These are phyloP conservation scores for Pampusana beccarii DNA, from an alignment of 2,113 vertebrate genomes.

Conservation along the genomic window DNA sequence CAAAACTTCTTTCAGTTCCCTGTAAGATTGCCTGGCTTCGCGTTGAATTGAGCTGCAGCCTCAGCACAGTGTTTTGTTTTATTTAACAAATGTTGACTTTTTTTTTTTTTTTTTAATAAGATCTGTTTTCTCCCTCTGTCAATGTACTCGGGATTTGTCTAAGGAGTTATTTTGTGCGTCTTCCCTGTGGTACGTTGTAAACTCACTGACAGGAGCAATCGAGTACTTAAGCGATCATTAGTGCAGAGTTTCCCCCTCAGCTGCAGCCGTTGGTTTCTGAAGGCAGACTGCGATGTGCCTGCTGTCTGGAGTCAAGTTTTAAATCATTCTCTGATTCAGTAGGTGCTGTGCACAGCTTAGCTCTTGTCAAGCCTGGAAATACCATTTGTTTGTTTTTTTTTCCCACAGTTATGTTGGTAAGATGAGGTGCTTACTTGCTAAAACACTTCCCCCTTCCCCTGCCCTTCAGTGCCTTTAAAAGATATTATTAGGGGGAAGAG, in stretches of 20 bases:
- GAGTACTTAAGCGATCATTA: not conserved
- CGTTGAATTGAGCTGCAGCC: not conserved
- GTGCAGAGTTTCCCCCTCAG: not conserved
- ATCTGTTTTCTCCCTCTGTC: not conserved
- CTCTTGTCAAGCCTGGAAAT: not conserved
- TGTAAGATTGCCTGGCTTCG: not conserved
- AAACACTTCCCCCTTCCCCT: not conserved
- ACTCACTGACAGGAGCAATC: not conserved
- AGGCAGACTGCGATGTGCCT: not conserved
- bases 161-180: not conserved
- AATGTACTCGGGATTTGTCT: not conserved
- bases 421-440: not conserved
- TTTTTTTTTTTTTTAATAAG: not conserved
- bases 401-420: not conserved
- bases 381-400: fast-evolving
- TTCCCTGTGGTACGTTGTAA: not conserved
- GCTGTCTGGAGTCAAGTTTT: not conserved
- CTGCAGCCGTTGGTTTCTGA: not conserved
- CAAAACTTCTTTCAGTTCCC: not conserved
- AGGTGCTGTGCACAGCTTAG: not conserved
- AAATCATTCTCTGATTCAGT: not conserved
- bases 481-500: not conserved
- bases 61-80: not conserved
- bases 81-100: not conserved
- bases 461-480: not conserved